Percentiles rank a stretch among this genome's conserved stretches.
Conservation (phyloP, 2,888 invertebrate species). For the Troglohyphantes excavatus region DNA sequence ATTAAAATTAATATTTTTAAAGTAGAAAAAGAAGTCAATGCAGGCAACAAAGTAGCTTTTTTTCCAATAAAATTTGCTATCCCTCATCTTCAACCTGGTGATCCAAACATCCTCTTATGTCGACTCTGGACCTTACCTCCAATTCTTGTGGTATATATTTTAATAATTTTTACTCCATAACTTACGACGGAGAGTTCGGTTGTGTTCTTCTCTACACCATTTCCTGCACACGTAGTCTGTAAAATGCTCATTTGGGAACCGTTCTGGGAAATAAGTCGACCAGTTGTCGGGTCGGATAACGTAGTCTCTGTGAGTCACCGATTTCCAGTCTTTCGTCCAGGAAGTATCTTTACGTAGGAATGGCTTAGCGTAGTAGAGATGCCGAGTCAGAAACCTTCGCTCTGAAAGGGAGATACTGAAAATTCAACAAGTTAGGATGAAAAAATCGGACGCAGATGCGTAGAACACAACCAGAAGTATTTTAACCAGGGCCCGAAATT, state of each 20-base stretch:
- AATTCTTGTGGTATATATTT: background rate
- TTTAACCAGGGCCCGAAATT: no score
- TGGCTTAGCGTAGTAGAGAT: constrained; percentile 51
- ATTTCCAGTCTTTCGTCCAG: constrained; percentile 60
- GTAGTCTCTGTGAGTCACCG: constrained; percentile 60
- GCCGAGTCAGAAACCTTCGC: background rate
- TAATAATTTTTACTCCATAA: background rate
- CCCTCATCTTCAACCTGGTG: no score
- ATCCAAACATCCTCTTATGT: no score
- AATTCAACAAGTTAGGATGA: background rate
- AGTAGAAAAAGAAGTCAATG: no score
- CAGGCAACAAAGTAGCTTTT: no score
- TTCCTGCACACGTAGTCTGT: constrained; percentile 39
- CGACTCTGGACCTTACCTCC: no score
- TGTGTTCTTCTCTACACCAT: constrained; percentile 51
- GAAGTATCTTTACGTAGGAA: background rate
- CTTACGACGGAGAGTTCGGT: constrained; percentile 25
- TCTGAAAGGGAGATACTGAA: background rate
- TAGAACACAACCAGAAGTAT: no score
- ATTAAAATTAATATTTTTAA: no score
- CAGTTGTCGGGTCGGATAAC: constrained; percentile 23
- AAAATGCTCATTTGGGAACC: background rate
- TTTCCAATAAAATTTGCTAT: no score
- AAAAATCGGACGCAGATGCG: background rate
- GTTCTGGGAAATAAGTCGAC: constrained; percentile 41